Evolutionary conservation across 2,888 invertebrate species (phyloP).

Genomic region (Pyrgus malvae): DNA sequence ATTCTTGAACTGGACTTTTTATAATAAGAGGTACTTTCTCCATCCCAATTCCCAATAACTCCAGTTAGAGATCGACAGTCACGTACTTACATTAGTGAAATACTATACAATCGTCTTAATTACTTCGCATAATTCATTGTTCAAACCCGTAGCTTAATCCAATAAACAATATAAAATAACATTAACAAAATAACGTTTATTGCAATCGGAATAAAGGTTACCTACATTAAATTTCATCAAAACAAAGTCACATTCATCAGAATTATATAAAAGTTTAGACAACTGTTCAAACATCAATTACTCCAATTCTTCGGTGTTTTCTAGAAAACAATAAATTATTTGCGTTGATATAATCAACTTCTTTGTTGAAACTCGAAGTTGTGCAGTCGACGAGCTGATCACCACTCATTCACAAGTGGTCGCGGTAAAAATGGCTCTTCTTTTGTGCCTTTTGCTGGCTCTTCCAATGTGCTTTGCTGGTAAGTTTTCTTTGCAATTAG

Average conservation of each 20-base stretch:
- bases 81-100: too few relatives aligned
- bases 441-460: constrained; percentile 16
- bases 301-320: constrained; percentile 22
- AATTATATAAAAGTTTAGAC: constrained; percentile 14
- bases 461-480: constrained; percentile 29
- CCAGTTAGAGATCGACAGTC: too few relatives aligned
- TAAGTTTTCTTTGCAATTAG: constrained; percentile 22
- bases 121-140: background rate
- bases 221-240: too few relatives aligned
- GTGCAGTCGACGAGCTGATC: background rate
- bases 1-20: too few relatives aligned
- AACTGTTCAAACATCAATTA: constrained; percentile 33
- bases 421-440: background rate
- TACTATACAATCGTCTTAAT: constrained; percentile 1
- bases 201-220: too few relatives aligned
- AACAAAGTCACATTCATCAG: too few relatives aligned
- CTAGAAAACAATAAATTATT: constrained; percentile 25
- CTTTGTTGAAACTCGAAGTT: background rate
- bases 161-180: too few relatives aligned
- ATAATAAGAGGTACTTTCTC: too few relatives aligned
- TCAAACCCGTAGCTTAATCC: background rate
- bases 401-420: background rate
- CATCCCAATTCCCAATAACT: too few relatives aligned
- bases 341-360: background rate
- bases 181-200: too few relatives aligned